These are phyloP conservation scores for Megalops cyprinoides DNA, from an alignment of 2,797 vertebrate species.

Conservation along the genomic window DNA sequence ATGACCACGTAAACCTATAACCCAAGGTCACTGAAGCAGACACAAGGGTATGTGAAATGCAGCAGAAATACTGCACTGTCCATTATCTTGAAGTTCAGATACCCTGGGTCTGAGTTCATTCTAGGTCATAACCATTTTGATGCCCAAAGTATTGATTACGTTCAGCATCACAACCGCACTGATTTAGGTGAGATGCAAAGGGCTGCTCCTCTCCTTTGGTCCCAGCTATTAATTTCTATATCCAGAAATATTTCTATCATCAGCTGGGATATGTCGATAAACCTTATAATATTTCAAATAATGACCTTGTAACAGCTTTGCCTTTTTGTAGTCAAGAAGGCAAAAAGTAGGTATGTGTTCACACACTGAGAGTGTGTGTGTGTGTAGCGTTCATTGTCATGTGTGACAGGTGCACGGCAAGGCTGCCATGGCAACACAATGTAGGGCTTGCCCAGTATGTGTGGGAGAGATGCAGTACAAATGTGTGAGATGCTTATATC, in stretches of 20 bases:
- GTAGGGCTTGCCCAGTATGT: not conserved
- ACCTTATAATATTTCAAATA: not conserved
- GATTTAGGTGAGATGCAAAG: not conserved
- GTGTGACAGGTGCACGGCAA: slow-evolving; percentile 3
- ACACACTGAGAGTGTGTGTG: not conserved
- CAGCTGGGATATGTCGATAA: not conserved
- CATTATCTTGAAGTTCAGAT: not conserved
- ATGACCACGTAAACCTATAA: not conserved
- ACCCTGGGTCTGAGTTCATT: not conserved
- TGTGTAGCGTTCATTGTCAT: not conserved
- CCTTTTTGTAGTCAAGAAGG: too few relatives aligned
- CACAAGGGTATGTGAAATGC: not conserved
- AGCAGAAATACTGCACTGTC: not conserved
- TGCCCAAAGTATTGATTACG: not conserved
- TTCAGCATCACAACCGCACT: not conserved
- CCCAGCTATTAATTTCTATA: not conserved
- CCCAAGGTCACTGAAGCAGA: not conserved
- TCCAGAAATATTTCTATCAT: not conserved
- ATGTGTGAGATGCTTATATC: not conserved
- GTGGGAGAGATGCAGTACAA: not conserved
- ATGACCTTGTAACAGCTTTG: too few relatives aligned
- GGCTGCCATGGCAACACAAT: slow-evolving; percentile 7
- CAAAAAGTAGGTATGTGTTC: too few relatives aligned
- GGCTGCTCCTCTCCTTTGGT: not conserved
- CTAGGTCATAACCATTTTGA: not conserved